A percentile compares a stretch with the other conserved stretches of the same genome.
Conservation (phyloP, 2,797 vertebrate species). For the Lophura swinhoii region DNA sequence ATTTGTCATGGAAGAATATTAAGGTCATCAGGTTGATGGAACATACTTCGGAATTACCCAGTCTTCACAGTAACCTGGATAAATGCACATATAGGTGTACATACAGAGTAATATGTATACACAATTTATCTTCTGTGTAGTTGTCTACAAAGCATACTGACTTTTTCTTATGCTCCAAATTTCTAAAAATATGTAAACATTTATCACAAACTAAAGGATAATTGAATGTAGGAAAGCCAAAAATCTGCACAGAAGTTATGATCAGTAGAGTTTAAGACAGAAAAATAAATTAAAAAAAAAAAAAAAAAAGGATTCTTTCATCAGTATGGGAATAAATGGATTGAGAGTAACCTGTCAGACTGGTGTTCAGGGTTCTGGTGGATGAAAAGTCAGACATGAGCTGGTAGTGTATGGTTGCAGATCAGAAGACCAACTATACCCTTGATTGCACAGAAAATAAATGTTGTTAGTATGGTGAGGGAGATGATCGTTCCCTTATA, state of each 20-base stretch:
- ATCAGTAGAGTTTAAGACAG: neutral
- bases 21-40: neutral
- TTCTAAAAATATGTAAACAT: constrained; percentile 24
- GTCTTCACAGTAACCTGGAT: neutral
- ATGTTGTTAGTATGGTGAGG: neutral
- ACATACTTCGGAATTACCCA: neutral
- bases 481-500: neutral
- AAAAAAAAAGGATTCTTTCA: no score
- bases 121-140: neutral
- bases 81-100: no score
- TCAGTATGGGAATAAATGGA: neutral
- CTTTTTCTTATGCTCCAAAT: constrained; percentile 14
- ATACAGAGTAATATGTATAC: neutral
- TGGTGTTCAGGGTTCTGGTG: neutral
- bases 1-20: neutral
- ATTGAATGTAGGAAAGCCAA: constrained; percentile 20
- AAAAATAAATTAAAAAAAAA: no score
- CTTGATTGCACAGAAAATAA: neutral
- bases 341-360: neutral
- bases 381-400: neutral
- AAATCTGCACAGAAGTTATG: neutral
- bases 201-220: constrained; percentile 38
- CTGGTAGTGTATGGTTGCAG: neutral
- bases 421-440: neutral
- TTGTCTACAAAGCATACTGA: neutral